These are phyloP conservation scores for Scaptomyza montana DNA, from an alignment of 1,140 invertebrate genomes.

Conservation along the genomic window DNA sequence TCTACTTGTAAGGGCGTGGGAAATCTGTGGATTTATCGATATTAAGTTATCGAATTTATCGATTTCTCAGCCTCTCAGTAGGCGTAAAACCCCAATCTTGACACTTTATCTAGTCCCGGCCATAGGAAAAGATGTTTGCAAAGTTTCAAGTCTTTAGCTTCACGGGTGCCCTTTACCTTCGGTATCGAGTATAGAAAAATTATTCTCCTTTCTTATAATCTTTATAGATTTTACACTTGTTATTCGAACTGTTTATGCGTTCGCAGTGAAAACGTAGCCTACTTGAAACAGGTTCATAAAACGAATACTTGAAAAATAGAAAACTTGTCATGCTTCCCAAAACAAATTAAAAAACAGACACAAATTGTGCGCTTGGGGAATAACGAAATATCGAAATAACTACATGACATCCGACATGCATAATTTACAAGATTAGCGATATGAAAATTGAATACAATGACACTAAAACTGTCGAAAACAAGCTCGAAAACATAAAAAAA, in stretches of 20 bases:
- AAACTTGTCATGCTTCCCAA: background rate
- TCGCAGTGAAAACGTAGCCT: constrained; percentile 26
- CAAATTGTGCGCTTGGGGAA: constrained; percentile 30
- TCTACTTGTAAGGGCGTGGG: no score
- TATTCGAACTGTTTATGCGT: constrained; percentile 22
- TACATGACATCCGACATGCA: constrained; percentile 73
- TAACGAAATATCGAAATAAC: constrained; percentile 56
- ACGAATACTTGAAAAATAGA: constrained; percentile 34
- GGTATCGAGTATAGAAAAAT: no score
- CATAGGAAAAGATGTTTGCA: no score
- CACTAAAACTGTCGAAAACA: constrained; percentile 76
- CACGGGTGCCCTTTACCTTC: no score
- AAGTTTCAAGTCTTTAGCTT: no score
- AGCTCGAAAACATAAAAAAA: constrained; percentile 55
- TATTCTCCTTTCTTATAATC: background rate
- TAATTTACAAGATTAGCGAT: constrained; percentile 82
- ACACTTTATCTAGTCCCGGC: no score
- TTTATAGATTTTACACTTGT: constrained; percentile 7
- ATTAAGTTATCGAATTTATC: no score
- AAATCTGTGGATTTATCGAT: no score
- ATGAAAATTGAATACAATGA: constrained; percentile 80
- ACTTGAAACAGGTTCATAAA: constrained; percentile 41
- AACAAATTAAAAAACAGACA: constrained; percentile 28
- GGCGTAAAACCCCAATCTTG: no score
- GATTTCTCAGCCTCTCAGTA: no score